Evolutionary conservation across 2,113 vertebrate genomes (phyloP).

Genomic region (Paratilapia polleni): DNA sequence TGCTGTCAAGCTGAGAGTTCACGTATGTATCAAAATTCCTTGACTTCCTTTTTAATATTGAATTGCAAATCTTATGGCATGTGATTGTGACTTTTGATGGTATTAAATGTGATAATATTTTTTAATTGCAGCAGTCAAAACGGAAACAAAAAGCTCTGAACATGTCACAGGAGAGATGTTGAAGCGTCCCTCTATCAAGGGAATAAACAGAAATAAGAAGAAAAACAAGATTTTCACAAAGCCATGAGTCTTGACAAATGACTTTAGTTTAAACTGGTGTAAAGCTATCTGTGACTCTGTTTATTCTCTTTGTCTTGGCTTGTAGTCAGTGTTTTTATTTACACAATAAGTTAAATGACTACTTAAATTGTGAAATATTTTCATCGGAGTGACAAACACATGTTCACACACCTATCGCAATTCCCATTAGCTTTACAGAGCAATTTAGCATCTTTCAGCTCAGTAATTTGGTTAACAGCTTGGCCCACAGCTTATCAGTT

Average conservation of each 20-base stretch:
- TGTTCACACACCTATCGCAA: neutral
- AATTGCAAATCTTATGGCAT: neutral
- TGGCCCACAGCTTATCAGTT: no score
- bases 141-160: neutral
- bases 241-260: neutral
- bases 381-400: neutral
- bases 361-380: neutral
- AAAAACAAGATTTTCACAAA: neutral
- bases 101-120: neutral
- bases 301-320: no score
- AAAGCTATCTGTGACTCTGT: no score
- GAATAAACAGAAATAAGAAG: neutral
- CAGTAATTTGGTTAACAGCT: neutral
- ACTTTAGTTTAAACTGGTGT: neutral
- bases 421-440: neutral
- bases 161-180: no score
- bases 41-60: neutral
- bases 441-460: neutral
- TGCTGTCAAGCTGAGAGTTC: neutral
- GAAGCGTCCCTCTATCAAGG: no score
- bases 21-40: neutral
- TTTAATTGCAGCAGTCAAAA: neutral
- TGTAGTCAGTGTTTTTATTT: no score
- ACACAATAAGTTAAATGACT: neutral
- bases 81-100: neutral